A percentile compares a stretch with the other conserved stretches of the same genome.
These are phyloP conservation scores for Teinopalpus imperialis DNA, from an alignment of 2,888 invertebrate genomes.

Conservation along the genomic window DNA sequence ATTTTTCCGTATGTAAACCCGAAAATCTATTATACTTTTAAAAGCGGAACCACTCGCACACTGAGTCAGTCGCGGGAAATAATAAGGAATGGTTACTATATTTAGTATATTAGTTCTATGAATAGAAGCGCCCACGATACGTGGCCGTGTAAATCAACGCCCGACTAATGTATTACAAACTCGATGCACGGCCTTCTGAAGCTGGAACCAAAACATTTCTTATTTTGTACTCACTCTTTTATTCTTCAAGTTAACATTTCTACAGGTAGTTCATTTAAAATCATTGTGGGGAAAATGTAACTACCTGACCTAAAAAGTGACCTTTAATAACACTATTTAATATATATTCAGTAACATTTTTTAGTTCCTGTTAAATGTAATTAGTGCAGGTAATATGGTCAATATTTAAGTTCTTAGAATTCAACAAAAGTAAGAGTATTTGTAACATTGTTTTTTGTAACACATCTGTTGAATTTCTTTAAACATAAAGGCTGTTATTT, in stretches of 20 bases:
- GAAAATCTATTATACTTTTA: slow-evolving; percentile 40
- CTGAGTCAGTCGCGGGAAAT: slow-evolving; percentile 72
- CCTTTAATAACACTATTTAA: slow-evolving; percentile 43
- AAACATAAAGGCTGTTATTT: too few relatives aligned
- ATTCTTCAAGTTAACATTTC: slow-evolving; percentile 36
- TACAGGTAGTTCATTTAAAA: slow-evolving; percentile 37
- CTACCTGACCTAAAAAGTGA: slow-evolving; percentile 52
- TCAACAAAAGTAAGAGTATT: too few relatives aligned
- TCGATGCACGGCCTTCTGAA: slow-evolving; percentile 48
- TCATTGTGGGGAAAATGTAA: slow-evolving; percentile 45
- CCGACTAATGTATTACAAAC: slow-evolving; percentile 73
- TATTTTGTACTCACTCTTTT: slow-evolving; percentile 34
- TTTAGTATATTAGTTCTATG: slow-evolving; percentile 78
- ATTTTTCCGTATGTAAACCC: slow-evolving; percentile 21
- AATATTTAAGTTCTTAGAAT: not conserved
- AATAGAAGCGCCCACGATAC: slow-evolving; percentile 75
- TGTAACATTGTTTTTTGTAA: too few relatives aligned
- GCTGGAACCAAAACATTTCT: slow-evolving; percentile 33
- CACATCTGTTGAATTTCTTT: not conserved
- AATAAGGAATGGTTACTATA: slow-evolving; percentile 77
- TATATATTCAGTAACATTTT: slow-evolving; percentile 38
- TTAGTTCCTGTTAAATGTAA: slow-evolving; percentile 22
- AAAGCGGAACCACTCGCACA: slow-evolving; percentile 57
- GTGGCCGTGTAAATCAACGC: slow-evolving; percentile 74
- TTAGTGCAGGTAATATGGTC: slow-evolving; percentile 17